Evolutionary conservation across 1,140 invertebrate genomes (phyloP).

Genomic region (Cydia splendana): DNA sequence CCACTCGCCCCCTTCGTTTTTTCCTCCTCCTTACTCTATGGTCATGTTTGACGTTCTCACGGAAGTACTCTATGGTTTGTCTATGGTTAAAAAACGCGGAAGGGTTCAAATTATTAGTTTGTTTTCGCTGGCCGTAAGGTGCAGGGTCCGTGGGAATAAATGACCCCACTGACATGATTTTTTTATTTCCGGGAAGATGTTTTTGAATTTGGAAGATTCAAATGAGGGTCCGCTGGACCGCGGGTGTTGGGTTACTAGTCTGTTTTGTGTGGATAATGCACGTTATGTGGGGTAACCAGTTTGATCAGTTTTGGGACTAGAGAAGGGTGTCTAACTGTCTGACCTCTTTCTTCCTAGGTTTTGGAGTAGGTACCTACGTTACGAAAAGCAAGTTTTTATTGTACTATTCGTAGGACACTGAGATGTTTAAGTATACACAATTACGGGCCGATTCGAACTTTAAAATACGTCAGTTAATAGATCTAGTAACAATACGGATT

Average conservation of each 20-base stretch:
- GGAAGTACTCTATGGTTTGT: conserved; percentile 45
- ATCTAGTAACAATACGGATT: too few species aligned
- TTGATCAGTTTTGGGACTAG: background rate
- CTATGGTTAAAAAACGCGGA: conserved; percentile 67
- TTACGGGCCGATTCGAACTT: too few species aligned
- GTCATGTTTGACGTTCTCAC: conserved; percentile 72
- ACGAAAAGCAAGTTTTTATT: background rate
- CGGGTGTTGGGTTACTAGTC: conserved; percentile 40
- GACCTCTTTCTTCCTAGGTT: background rate
- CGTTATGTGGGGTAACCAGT: conserved; percentile 13
- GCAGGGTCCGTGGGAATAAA: conserved; percentile 57
- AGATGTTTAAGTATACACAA: too few species aligned
- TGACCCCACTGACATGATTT: conserved; percentile 57
- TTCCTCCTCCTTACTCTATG: conserved; percentile 58
- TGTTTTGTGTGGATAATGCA: conserved; percentile 30
- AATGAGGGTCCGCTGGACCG: conserved; percentile 43
- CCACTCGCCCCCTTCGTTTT: conserved; percentile 68
- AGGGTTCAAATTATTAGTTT: conserved; percentile 72
- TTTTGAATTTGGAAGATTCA: conserved; percentile 51
- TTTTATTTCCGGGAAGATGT: conserved; percentile 64
- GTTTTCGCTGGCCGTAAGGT: conserved; percentile 65
- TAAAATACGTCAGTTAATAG: too few species aligned
- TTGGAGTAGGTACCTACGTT: too few species aligned
- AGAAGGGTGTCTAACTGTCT: background rate
- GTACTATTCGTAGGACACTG: background rate